Percentiles rank a stretch among this genome's conserved stretches.
Evolutionary conservation across 37 sponge, comb jelly and placozoan species (phyloP).

Genomic region (Theonella swinhoei): DNA sequence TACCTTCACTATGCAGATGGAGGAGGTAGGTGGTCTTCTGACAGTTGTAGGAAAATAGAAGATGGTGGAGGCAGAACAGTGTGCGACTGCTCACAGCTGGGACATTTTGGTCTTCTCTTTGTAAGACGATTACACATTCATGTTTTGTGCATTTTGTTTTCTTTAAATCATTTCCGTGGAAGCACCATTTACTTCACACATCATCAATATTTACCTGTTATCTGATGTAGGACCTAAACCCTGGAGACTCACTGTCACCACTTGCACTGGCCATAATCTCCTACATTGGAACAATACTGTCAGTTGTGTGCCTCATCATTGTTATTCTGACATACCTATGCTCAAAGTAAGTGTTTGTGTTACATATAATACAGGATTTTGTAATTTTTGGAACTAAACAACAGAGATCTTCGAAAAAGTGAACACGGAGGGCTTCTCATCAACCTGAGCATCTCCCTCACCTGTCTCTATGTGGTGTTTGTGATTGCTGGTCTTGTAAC

Average conservation of each 20-base stretch:
- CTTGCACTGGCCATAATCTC: conserved; percentile 33
- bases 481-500: conserved; percentile 29
- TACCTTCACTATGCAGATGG: background rate
- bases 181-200: no score
- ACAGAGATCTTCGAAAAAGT: conserved; percentile 41
- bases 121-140: conserved; percentile 11
- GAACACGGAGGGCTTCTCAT: conserved; percentile 47
- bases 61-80: background rate
- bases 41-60: conserved; percentile 8
- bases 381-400: background rate
- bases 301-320: conserved; percentile 44
- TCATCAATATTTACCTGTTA: no score
- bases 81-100: conserved; percentile 23
- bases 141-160: background rate
- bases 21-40: conserved; percentile 41
- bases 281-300: conserved; percentile 55
- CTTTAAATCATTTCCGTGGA: no score
- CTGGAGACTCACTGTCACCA: conserved; percentile 3
- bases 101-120: conserved; percentile 48
- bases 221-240: conserved; percentile 59
- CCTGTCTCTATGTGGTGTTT: conserved; percentile 54
- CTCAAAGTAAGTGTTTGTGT: conserved; percentile 49
- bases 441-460: conserved; percentile 57
- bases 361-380: background rate
- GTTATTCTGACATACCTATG: conserved; percentile 38